Conservation (phyloP, 2,113 vertebrate species). For the Meles meles region DNA sequence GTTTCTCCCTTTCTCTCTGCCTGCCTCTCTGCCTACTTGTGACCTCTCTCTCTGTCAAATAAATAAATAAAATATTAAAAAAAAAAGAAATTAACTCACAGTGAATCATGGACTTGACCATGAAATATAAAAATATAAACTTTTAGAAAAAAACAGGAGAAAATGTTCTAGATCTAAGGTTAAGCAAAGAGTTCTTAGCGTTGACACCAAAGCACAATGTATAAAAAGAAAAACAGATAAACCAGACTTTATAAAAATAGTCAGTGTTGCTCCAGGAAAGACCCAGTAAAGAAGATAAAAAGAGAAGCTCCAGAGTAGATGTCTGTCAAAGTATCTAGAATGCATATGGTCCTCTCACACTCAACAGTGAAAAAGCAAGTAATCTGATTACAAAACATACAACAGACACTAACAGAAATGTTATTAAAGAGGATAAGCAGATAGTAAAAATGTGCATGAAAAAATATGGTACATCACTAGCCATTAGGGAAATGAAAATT, state of each 20-base stretch:
- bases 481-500: not conserved
- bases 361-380: not conserved
- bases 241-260: not conserved
- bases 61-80: too few species aligned
- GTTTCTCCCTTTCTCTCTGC: too few species aligned
- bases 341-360: not conserved
- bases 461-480: not conserved
- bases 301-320: not conserved
- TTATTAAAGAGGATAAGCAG: not conserved
- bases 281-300: not conserved
- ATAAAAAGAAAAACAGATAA: not conserved
- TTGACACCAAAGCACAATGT: not conserved
- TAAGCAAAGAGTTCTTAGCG: not conserved
- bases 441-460: not conserved
- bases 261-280: not conserved
- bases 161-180: not conserved
- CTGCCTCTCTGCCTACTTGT: too few species aligned
- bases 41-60: too few species aligned
- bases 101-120: not conserved
- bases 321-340: not conserved
- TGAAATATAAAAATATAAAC: not conserved
- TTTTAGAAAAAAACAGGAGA: not conserved
- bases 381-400: not conserved
- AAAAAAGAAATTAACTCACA: not conserved
- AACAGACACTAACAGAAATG: not conserved